phyloP scores from a whole-genome alignment of 2,888 invertebrate genomes.

The Malthinus flaveolus region DNA sequence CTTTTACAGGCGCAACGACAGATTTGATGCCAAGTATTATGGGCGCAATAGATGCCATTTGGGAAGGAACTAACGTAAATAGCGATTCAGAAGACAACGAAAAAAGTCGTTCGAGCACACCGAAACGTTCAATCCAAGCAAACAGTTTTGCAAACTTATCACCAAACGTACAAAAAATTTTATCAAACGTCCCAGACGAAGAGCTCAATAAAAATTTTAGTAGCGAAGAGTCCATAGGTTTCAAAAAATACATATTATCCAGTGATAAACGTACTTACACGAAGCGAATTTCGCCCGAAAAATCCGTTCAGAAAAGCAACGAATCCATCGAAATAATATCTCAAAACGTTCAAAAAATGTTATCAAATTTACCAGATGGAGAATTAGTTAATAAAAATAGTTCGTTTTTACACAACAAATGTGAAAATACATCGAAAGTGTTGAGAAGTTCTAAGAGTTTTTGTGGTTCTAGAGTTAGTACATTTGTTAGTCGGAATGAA shows the following conservation, averaged over 20 bases:
- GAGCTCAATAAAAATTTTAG: conserved; percentile 48
- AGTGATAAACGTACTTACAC: conserved; percentile 18
- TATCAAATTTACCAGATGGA: conserved; percentile 57
- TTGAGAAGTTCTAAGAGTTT: conserved; percentile 47
- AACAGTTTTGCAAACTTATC: conserved; percentile 61
- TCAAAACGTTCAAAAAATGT: conserved; percentile 60
- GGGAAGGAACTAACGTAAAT: conserved; percentile 52
- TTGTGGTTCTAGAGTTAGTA: conserved; percentile 24
- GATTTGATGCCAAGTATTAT: conserved; percentile 85
- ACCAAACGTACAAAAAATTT: conserved; percentile 65
- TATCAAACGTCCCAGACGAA: conserved; percentile 59
- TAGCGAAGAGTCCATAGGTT: conserved; percentile 23
- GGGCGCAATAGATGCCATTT: conserved; percentile 83
- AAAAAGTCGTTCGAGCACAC: conserved; percentile 31
- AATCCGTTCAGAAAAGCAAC: conserved; percentile 42
- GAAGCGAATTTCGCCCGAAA: conserved; percentile 35
- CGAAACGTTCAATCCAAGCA: conserved; percentile 48
- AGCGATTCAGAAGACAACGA: conserved; percentile 34
- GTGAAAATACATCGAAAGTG: conserved; percentile 33
- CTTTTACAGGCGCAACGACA: conserved; percentile 78
- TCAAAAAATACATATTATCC: conserved; percentile 7
- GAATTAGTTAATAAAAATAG: conserved; percentile 42
- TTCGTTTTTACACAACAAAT: conserved; percentile 10
- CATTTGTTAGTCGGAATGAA: conserved; percentile 9
- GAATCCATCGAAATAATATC: conserved; percentile 52